Conservation (phyloP, 1,140 invertebrate genomes). For the Theocolax elegans region DNA sequence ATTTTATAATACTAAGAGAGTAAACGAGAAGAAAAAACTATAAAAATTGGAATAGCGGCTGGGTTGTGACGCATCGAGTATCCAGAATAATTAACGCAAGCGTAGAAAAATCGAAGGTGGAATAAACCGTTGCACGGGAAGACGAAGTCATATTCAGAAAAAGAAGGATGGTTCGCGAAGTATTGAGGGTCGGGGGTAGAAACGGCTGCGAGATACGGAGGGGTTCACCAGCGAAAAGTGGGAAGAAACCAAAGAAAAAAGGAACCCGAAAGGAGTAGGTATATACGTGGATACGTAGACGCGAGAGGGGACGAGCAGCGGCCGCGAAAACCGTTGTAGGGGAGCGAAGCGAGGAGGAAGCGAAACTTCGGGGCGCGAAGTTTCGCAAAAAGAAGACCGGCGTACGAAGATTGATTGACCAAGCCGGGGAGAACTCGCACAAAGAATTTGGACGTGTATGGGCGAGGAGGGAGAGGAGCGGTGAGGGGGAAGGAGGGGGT, state of each 20-base stretch:
- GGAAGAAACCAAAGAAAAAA: neutral
- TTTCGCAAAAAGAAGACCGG: neutral
- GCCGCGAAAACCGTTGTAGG: neutral
- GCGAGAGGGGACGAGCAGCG: neutral
- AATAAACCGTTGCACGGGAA: no score
- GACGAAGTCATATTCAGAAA: no score
- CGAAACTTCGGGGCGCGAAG: slow-evolving; percentile 6
- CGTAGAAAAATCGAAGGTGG: no score
- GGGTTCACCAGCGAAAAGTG: no score
- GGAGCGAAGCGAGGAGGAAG: neutral
- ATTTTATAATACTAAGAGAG: no score
- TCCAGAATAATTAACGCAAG: no score
- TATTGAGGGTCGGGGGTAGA: neutral
- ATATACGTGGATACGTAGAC: neutral
- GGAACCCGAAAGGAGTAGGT: neutral
- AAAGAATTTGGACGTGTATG: neutral
- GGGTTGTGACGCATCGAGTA: no score
- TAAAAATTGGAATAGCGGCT: no score
- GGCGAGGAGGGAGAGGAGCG: neutral
- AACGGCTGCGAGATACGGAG: no score
- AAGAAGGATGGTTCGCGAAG: no score
- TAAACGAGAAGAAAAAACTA: no score
- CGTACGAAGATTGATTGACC: neutral
- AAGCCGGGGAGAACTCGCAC: neutral
- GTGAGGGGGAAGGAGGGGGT: neutral